Conservation (phyloP, 2,113 vertebrate species). For the Otus sunia region DNA sequence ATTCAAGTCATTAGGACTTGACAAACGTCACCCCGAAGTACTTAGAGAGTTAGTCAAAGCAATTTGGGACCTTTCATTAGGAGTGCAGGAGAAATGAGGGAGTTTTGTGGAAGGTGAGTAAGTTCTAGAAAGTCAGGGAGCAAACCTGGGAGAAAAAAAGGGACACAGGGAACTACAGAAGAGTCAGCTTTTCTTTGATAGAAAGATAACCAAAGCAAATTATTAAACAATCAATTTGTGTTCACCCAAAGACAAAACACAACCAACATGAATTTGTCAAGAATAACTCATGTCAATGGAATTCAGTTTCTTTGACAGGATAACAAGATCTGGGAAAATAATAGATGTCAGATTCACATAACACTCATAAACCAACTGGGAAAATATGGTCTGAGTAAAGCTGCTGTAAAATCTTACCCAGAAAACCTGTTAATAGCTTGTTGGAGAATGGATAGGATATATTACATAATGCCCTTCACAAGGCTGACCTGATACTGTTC, state of each 20-base stretch:
- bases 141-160: background rate
- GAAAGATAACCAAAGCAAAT: conserved; percentile 35
- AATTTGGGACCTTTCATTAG: background rate
- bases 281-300: conserved; percentile 35
- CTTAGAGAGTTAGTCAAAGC: background rate
- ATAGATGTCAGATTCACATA: conserved; percentile 22
- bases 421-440: background rate
- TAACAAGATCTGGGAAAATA: conserved; percentile 35
- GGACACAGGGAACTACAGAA: background rate
- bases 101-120: background rate
- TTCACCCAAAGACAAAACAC: conserved; percentile 26
- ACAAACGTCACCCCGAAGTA: background rate
- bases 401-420: background rate
- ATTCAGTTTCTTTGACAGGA: conserved; percentile 33
- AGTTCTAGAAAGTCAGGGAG: background rate
- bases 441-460: background rate
- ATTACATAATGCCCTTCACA: conserved; percentile 8
- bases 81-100: background rate
- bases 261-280: conserved; percentile 23
- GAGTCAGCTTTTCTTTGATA: background rate
- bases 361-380: conserved; percentile 4
- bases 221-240: conserved; percentile 46
- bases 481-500: background rate
- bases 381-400: conserved; percentile 16
- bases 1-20: background rate